Evolutionary conservation across 2,797 vertebrate genomes (phyloP), one percentile per base, ranked within the genome.

Genomic region (Nyctibius grandis): DNA sequence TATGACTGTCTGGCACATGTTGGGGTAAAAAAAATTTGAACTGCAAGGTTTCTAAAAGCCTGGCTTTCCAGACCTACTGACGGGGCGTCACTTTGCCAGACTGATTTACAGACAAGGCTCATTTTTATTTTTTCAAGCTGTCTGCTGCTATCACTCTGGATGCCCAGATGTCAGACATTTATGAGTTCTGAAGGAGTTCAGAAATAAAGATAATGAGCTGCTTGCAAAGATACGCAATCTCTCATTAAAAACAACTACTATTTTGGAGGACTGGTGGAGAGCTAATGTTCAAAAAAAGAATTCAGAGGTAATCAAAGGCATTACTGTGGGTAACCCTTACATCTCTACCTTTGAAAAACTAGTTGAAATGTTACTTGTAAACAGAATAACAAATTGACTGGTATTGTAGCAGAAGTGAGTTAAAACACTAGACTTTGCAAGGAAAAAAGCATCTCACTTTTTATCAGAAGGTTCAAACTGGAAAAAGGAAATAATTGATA

Each of bases 121-220:
- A 8, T 51, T 80, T 93, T 88, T 88, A 63, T 75, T 88, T 96
- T 93, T 89, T 48, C 79, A 93, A 91, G 76, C 56, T 88, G 88
- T 81, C 88, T 90, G 67, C 65, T 94, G 80, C 83, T 81, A 38
- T 84, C 60, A 42, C 73, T 78, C 53, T 78, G 69, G n/a, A 45
- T 84, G 63, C 29, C 56, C 85, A 91, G 82, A 80, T 94, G 92
- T 72, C 76, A 36, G 18, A 44, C 36, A 33, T 56, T 88, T 77
- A 70, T 36, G 80, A 68, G 64, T 56, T 67, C 91, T 86, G 65
- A 84, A 91, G 60, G 51, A 80, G 69, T 13, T 86, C 44, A 74
- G 68, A 73, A 94, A 79, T 61, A 54, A 86, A 91, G 78, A 70
- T 8, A 56, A 67, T 19, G 47, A 94, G 76, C 44, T 74, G 60